These are phyloP conservation scores for Condylura cristata DNA, from an alignment of 2,113 vertebrate genomes.

Conservation along the genomic window DNA sequence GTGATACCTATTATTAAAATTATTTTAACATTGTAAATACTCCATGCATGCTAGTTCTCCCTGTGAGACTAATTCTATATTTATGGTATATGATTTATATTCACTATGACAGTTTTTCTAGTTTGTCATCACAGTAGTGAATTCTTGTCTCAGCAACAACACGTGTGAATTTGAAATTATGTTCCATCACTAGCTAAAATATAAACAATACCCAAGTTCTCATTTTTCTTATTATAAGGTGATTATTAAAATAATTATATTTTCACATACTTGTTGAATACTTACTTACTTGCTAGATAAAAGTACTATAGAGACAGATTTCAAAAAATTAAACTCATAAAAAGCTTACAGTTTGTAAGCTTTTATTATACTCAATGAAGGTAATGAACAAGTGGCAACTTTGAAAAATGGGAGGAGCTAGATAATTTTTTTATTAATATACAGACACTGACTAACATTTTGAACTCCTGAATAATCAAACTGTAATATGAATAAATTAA, in stretches of 20 bases:
- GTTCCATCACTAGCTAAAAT: not conserved
- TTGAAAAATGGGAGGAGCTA: not conserved
- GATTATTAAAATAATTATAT: slow-evolving; percentile 27
- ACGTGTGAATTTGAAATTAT: not conserved
- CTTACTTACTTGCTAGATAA: not conserved
- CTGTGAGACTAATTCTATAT: not conserved
- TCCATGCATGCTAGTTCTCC: not conserved
- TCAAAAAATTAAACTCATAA: not conserved
- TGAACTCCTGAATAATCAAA: not conserved
- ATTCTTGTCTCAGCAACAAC: not conserved
- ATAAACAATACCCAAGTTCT: not conserved
- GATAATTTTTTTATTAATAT: not conserved
- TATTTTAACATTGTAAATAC: not conserved
- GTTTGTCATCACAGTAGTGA: not conserved
- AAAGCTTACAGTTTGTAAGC: not conserved
- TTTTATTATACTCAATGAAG: not conserved
- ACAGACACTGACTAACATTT: not conserved
- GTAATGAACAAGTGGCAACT: not conserved
- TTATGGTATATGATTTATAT: not conserved
- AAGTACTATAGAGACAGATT: not conserved
- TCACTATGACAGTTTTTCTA: not conserved
- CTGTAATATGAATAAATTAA: not conserved
- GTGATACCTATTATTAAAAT: not conserved
- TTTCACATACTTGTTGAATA: slow-evolving; percentile 3
- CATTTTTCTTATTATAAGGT: not conserved